Evolutionary conservation across 2,888 invertebrate genomes (phyloP), one percentile per base, ranked within the genome.

Genomic region (Trissolcus brochymenae): DNA sequence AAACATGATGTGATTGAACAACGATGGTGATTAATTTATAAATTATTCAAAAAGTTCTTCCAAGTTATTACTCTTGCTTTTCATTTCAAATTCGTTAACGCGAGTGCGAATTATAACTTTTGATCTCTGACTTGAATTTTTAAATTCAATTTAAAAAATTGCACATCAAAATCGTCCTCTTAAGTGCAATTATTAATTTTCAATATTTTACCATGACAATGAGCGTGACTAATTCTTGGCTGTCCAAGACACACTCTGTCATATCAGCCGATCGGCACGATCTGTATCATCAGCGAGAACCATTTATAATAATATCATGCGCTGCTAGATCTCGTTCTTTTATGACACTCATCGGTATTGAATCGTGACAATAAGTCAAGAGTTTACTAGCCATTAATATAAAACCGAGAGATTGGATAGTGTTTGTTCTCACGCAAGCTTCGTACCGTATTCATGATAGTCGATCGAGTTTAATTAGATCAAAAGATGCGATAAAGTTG

Each of bases 331-430:
- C 16, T 46, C 6, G 6, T 46, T 46, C 46, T 46, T 46, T 46
- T 46, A 46, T 46, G 46, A 46, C 46, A 16, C 16, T 46, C 46
- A 46, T n/a, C 16, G 14, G 16, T 46, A 46, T 46, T 46, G 35
- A 35, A 46, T 46, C 16, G 14, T 46, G 46, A 16, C 46, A 46
- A 46, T 46, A 46, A 46, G 16, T 46, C 46, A 46, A 6, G 16
- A 16, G n/a, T 46, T 46, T 46, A 46, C 16, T 14, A 16, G 46
- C 16, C 46, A 46, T 46, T 6, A 16, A 46, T 46, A 46, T 46
- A 2, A 46, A 14, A n/a, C 16, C 46, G 46, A 6, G 46, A 6
- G 46, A 46, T n/a, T 16, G n/a, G 14, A 46, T 9, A 46, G 46
- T 46, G 46, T 46, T 46, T 14, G 14, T 7, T 16, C 46, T 46